phyloP scores from a whole-genome alignment of 2,113 vertebrate genomes.

The Haemorhous mexicanus region DNA sequence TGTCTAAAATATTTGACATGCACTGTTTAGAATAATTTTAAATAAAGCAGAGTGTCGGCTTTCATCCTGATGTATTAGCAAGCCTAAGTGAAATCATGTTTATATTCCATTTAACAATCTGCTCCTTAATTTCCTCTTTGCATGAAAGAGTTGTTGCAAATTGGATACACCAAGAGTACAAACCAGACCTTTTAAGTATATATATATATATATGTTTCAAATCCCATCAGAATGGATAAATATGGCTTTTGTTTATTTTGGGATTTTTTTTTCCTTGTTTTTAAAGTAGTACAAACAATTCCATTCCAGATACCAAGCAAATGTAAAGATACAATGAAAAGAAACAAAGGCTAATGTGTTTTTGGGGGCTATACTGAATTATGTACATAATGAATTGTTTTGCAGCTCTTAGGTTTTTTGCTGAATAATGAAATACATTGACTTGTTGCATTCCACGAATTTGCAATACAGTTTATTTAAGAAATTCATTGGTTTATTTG shows the following conservation, averaged over 20 bases:
- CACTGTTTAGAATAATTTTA: slow-evolving; percentile 67
- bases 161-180: not conserved
- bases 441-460: not conserved
- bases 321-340: not conserved
- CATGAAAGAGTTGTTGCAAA: slow-evolving; percentile 27
- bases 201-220: not conserved
- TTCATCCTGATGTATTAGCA: slow-evolving; percentile 27
- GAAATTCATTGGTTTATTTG: slow-evolving; percentile 5
- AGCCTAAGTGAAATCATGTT: slow-evolving; percentile 26
- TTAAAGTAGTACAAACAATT: not conserved
- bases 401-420: not conserved
- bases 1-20: slow-evolving; percentile 63
- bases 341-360: not conserved
- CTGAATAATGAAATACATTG: slow-evolving; percentile 13
- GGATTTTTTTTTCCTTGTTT: not conserved
- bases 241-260: not conserved
- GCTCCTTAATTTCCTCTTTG: slow-evolving; percentile 30
- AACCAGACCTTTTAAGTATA: not conserved
- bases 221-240: not conserved
- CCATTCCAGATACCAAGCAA: not conserved
- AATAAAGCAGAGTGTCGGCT: slow-evolving; percentile 11
- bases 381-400: slow-evolving; percentile 12
- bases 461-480: slow-evolving; percentile 2
- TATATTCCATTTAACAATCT: slow-evolving; percentile 51
- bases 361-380: not conserved